These are phyloP conservation scores for Pycnonotus jocosus DNA, from an alignment of 2,113 vertebrate species.

Conservation along the genomic window DNA sequence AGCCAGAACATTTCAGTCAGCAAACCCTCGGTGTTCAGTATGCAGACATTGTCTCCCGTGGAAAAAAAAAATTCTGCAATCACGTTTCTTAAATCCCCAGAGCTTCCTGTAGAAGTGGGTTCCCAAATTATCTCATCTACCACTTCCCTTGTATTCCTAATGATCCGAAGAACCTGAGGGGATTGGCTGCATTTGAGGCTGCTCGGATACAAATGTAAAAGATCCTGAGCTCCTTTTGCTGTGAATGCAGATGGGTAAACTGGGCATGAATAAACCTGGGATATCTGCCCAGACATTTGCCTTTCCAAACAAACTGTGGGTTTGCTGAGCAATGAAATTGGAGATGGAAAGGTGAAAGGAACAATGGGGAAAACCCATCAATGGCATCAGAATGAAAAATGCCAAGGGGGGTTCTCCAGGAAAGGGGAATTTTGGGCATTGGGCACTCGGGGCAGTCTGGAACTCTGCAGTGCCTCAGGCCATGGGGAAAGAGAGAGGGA, in stretches of 20 bases:
- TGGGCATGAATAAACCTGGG: not conserved
- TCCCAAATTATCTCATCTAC: not conserved
- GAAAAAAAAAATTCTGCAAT: not conserved
- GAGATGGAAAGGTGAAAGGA: too few relatives aligned
- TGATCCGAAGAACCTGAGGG: not conserved
- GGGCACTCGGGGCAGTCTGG: too few relatives aligned
- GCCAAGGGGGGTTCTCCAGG: too few relatives aligned
- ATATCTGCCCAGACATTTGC: not conserved
- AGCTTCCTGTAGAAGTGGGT: not conserved
- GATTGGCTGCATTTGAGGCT: not conserved
- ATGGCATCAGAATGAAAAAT: too few relatives aligned
- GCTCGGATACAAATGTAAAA: not conserved
- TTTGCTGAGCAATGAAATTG: too few relatives aligned
- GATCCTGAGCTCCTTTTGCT: not conserved
- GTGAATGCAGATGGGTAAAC: not conserved
- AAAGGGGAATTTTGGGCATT: too few relatives aligned
- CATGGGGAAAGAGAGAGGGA: too few relatives aligned
- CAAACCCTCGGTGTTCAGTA: not conserved
- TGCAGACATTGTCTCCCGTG: not conserved
- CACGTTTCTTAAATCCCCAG: not conserved
- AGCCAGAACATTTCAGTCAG: not conserved
- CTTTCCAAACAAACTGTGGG: not conserved
- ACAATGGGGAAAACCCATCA: too few relatives aligned
- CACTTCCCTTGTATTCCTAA: not conserved
- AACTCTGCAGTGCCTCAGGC: too few relatives aligned